Evolutionary conservation across 2,888 invertebrate genomes (phyloP), one percentile per base, ranked within the genome.

Genomic region (Periphyllus acericola): DNA sequence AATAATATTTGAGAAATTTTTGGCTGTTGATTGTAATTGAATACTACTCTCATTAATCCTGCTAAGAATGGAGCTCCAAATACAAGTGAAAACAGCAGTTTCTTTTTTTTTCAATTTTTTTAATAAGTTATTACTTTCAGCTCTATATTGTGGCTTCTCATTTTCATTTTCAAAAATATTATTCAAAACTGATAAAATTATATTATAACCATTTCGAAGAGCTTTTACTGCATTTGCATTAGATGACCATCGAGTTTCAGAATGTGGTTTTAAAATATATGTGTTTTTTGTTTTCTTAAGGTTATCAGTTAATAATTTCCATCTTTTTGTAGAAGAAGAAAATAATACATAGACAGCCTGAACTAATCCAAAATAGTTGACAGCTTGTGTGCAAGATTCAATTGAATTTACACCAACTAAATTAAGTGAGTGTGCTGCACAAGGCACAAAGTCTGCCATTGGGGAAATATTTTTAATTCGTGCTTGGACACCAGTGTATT

Each of bases 401-500:
- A 55, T 19, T 11, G 55, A 14, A 55, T 17, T 6, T 19, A 55
- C 55, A 11, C 55, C 17, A 11, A 55, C 55, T 55, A 55, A 55
- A 55, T 55, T 55, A 11, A 55, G 17, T 55, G 55, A 55, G 17
- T 55, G 55, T 11, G 55, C 55, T 55, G 55, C 55, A 17, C 55
- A 55, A 3, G 55, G 55, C 17, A 55, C 6, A 55, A 46, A 76
- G 36, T 40, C 46, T 46, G 75, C 75, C 36, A 46, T 46, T 46
- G 76, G 76, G 29, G 76, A 40, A 46, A 76, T 76, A 40, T 76
- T 76, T 76, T 76, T 76, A 46, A 76, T 76, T 76, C 76, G 17
- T 46, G 46, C 76, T 75, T 84, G 84, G 36, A 84, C 55, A 34
- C 84, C 84, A 36, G 32, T 72, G 21, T 84, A 74, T 52, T 84